Base-by-base conservation (phyloP, 2,797 vertebrate species). In the Meda fulgida region DNA sequence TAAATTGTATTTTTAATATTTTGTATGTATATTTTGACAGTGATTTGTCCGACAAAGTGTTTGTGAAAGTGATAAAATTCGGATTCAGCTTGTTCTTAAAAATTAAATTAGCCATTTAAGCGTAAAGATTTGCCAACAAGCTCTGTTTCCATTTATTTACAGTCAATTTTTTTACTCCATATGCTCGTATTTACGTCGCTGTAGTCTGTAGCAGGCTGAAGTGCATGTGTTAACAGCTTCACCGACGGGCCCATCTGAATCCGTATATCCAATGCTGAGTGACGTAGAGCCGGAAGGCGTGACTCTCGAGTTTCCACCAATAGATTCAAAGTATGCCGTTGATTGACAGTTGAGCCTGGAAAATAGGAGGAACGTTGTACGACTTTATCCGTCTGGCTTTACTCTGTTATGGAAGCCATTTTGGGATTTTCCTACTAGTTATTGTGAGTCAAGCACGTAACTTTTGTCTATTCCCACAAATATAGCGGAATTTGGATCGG, bases 341-440 rank as follows among this genome's bases (percentile, higher is more conserved):
- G 95, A 91, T 91, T 92, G 91, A 94, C 95, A 94, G 87, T 88
- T 43, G 88, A 88, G 85, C 80, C 90, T 86, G 85, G 86, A 88
- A 92, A 95, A 91, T 13, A 95, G 95, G 95, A 93, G 96, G 94
- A 92, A 92, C 94, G 48, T 60, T 79, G 87, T 92, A 26, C 87
- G 90, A 91, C 91, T 89, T 90, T 31, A 93, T 93, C 95, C 95
- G 93, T 95, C 93, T 95, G 96, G 95, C 96, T 97, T 97, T 96
- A 96, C 97, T 95, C 93, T 94, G 92, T 90, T 93, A 87, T 93
- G 96, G 97, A 95, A 96, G 97, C 97, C 97, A 97, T 98, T 97
- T 98, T 98, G 96, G 96, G 96, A 94, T 92, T 91, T 90, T 88
- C 91, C 92, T 93, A 90, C 92, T 93, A 91, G 93, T 94, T 93